Evolutionary conservation across 2,797 vertebrate genomes (phyloP).

Genomic region (Coendou prehensilis): DNA sequence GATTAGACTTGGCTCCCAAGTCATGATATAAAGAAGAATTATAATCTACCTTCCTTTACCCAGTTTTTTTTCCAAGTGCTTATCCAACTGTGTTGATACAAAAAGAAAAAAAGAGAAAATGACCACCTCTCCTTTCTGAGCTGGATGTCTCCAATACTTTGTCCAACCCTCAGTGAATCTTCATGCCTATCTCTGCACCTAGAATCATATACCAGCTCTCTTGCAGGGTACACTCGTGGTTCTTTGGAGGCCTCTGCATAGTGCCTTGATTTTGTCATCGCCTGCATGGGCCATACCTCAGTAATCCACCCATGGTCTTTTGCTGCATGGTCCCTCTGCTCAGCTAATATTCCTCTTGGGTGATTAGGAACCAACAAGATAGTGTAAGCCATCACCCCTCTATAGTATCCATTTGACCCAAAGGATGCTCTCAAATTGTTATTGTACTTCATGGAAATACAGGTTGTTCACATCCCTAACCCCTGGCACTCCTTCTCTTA

Average conservation of each 20-base stretch:
- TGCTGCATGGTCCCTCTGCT: not conserved
- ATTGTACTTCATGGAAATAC: not conserved
- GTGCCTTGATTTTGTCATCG: not conserved
- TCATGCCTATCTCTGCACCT: not conserved
- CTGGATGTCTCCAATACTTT: not conserved
- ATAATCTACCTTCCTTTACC: not conserved
- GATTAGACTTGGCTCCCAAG: not conserved
- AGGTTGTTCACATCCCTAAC: not conserved
- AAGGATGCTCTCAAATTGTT: not conserved
- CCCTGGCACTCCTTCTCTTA: not conserved
- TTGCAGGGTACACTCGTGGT: accelerated
- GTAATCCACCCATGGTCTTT: not conserved
- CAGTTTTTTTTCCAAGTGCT: not conserved
- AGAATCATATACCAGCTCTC: not conserved
- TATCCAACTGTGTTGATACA: not conserved
- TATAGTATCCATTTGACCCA: not conserved
- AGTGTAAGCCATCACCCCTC: not conserved
- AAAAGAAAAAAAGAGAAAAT: not conserved
- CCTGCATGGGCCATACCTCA: not conserved
- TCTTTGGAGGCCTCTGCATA: not conserved
- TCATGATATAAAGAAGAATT: not conserved
- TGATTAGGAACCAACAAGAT: not conserved
- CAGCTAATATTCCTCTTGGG: not conserved
- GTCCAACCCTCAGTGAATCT: not conserved
- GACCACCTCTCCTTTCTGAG: not conserved